phyloP scores from a whole-genome alignment of 2,797 vertebrate genomes.

The Limosa lapponica region DNA sequence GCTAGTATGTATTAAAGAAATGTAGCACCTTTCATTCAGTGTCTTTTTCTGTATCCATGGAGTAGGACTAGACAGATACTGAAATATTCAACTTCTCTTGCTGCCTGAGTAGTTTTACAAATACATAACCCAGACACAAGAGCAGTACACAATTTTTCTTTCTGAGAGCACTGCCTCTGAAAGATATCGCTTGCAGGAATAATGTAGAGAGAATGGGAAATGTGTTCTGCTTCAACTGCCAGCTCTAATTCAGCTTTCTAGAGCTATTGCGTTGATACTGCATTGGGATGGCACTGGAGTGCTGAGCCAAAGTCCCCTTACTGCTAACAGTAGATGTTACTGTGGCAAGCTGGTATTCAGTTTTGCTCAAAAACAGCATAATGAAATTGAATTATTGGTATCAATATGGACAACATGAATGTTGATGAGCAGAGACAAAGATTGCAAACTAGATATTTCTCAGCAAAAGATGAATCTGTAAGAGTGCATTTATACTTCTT shows the following conservation, averaged over 20 bases:
- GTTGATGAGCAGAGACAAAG: neutral
- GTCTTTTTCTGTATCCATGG: neutral
- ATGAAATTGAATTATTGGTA: neutral
- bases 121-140: neutral
- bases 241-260: slow-evolving; percentile 33
- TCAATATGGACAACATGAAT: neutral
- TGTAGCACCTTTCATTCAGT: neutral
- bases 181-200: slow-evolving; percentile 35
- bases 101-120: slow-evolving; percentile 56
- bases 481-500: neutral
- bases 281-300: neutral
- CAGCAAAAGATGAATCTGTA: neutral
- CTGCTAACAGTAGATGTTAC: neutral
- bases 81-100: slow-evolving; percentile 50
- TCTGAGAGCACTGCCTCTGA: neutral
- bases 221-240: slow-evolving; percentile 40
- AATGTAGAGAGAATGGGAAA: slow-evolving; percentile 42
- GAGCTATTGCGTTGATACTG: slow-evolving; percentile 16
- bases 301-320: neutral
- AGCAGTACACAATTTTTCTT: slow-evolving; percentile 27
- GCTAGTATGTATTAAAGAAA: neutral
- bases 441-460: neutral
- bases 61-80: slow-evolving; percentile 4
- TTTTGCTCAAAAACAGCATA: neutral
- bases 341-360: neutral